Evolutionary conservation across 1,140 invertebrate genomes (phyloP).

Genomic region (Araneus ventricosus): DNA sequence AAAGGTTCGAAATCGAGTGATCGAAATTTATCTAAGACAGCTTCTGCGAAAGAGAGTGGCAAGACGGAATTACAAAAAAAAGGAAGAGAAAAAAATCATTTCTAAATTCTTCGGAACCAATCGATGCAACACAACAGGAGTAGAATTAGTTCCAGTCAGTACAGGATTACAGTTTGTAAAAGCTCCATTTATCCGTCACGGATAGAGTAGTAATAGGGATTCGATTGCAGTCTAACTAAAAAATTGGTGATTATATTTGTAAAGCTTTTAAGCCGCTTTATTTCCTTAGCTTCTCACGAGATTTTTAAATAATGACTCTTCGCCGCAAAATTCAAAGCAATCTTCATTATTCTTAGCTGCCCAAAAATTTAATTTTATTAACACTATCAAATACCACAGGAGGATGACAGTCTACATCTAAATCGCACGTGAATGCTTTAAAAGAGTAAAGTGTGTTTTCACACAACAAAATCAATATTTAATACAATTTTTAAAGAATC

Average conservation of each 20-base stretch:
- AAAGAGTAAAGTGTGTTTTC: too few relatives aligned
- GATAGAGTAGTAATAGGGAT: neutral
- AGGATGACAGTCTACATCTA: too few relatives aligned
- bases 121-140: conserved; percentile 33
- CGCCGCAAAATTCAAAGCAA: too few relatives aligned
- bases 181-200: neutral
- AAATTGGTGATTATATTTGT: neutral
- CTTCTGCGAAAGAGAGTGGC: neutral
- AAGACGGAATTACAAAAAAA: conserved; percentile 2
- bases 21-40: conserved; percentile 20
- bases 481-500: too few relatives aligned
- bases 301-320: too few relatives aligned
- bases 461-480: too few relatives aligned
- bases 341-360: too few relatives aligned
- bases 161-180: neutral
- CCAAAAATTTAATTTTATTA: too few relatives aligned
- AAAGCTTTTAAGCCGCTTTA: too few relatives aligned
- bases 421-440: too few relatives aligned
- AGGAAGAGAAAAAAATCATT: neutral
- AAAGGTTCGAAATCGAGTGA: neutral
- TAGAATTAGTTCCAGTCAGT: conserved; percentile 6
- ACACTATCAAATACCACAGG: too few relatives aligned
- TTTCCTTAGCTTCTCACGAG: too few relatives aligned
- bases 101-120: neutral
- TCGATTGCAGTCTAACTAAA: neutral